Conservation (phyloP, 2,113 vertebrate species). For the Trachemys scripta region DNA sequence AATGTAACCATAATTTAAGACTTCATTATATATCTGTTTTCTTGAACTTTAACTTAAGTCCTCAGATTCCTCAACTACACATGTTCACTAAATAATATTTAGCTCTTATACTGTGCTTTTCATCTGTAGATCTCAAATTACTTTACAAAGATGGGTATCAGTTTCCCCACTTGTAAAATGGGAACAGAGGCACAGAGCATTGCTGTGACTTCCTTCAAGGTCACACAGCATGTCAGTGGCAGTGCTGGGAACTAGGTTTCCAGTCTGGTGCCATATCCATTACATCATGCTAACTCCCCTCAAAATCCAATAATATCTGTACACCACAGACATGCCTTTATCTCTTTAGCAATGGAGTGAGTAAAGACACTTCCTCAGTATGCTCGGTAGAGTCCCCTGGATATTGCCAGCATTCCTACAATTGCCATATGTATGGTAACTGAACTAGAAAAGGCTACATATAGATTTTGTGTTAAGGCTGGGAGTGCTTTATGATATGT, state of each 20-base stretch:
- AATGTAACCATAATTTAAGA: not conserved
- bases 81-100: slow-evolving; percentile 60
- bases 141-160: not conserved
- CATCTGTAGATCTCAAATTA: not conserved
- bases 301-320: slow-evolving; percentile 2
- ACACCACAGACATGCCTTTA: not conserved
- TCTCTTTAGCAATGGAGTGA: not conserved
- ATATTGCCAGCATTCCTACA: not conserved
- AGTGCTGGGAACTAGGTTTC: not conserved
- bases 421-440: not conserved
- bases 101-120: not conserved
- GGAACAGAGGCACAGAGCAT: not conserved
- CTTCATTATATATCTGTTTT: not conserved
- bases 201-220: not conserved
- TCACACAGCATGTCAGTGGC: not conserved
- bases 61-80: slow-evolving; percentile 31
- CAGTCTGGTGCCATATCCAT: not conserved
- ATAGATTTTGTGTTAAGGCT: not conserved
- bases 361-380: not conserved
- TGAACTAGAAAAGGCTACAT: not conserved
- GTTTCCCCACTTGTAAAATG: not conserved
- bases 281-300: not conserved
- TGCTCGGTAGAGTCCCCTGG: not conserved
- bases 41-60: slow-evolving; percentile 36
- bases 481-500: not conserved